Evolutionary conservation across 1,140 invertebrate genomes (phyloP), one percentile per base, ranked within the genome.

Genomic region (Leucophenga varia): DNA sequence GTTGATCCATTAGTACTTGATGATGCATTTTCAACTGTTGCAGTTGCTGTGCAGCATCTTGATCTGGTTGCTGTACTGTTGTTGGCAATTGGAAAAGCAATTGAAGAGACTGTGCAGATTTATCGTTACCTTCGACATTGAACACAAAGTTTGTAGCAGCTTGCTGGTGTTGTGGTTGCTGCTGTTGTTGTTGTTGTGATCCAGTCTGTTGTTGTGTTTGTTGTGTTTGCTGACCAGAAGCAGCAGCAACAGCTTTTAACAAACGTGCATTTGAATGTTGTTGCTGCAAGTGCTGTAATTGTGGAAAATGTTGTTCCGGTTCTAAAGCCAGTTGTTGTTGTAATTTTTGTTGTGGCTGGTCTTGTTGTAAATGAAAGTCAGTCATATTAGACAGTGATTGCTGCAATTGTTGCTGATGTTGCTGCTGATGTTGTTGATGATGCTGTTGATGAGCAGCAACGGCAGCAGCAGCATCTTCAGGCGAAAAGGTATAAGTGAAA

Each of bases 241-340:
- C 35, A 74, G 54, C 56, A 77, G 70, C 39, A 65, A 74, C 53
- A 74, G 79, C 51, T 78, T 72, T 72, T 10, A 71, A 55, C n/a
- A 72, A 47, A 6, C 64, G 68, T 12, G 65, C 64, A 51, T 65
- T 73, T 13, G 64, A 56, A 37, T 72, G 64, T 47, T 63, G 70
- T 25, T 76, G 76, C 49, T 68, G 76, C 47, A n/a, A n/a, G n/a
- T 77, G 77, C 54, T 77, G 74, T 57, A 80, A 76, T 38, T 79
- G 77, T 36, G 77, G 74, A 22, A 73, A 38, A 37, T 71, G 67
- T 2, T 73, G 69, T 28, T 64, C 63, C 18, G 37, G 43, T 32
- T 61, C 61, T 36, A 65, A 16, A 3, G 48, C 32, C 7, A 65
- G 34, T 30, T 63, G 58, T 17, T 64, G 32, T 8, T 8, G 32